phyloP scores from a whole-genome alignment of 2,888 invertebrate species.

The Drosophila setosimentum region DNA sequence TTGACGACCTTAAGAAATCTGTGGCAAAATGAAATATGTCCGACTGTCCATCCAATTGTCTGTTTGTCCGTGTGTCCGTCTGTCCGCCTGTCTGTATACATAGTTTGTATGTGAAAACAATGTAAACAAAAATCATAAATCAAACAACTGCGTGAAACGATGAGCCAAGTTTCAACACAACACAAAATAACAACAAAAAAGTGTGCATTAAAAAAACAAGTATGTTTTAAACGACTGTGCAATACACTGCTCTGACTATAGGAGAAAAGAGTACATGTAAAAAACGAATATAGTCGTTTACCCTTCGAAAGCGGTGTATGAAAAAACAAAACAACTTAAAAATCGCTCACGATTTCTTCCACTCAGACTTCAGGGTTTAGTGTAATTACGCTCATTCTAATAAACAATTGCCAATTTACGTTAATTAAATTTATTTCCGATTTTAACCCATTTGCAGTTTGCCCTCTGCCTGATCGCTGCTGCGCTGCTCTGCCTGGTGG shows the following conservation, averaged over 20 bases:
- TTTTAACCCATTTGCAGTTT: constrained; percentile 75
- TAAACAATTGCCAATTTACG: constrained; percentile 55
- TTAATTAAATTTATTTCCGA: constrained; percentile 52
- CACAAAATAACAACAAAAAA: constrained; percentile 27
- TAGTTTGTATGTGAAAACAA: constrained; percentile 49
- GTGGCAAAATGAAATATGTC: constrained; percentile 56
- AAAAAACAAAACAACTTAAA: constrained; percentile 7
- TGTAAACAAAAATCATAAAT: constrained; percentile 58
- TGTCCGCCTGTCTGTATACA: constrained; percentile 14
- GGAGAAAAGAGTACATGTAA: background rate
- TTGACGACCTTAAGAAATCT: constrained; percentile 73
- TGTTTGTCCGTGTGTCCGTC: background rate
- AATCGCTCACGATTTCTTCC: constrained; percentile 41
- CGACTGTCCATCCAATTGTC: constrained; percentile 17
- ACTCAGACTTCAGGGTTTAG: constrained; percentile 7
- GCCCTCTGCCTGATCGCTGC: constrained; percentile 77
- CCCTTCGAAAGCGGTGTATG: background rate
- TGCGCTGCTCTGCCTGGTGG: constrained; percentile 84
- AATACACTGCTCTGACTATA: background rate
- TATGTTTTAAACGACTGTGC: background rate
- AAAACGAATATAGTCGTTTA: background rate
- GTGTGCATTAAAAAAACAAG: constrained; percentile 21
- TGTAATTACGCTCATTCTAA: constrained; percentile 50
- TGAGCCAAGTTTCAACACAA: constrained; percentile 50
- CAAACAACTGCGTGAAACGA: constrained; percentile 56